These are phyloP conservation scores for Mus spretus DNA, from an alignment of 2,797 vertebrate genomes.

Conservation along the genomic window DNA sequence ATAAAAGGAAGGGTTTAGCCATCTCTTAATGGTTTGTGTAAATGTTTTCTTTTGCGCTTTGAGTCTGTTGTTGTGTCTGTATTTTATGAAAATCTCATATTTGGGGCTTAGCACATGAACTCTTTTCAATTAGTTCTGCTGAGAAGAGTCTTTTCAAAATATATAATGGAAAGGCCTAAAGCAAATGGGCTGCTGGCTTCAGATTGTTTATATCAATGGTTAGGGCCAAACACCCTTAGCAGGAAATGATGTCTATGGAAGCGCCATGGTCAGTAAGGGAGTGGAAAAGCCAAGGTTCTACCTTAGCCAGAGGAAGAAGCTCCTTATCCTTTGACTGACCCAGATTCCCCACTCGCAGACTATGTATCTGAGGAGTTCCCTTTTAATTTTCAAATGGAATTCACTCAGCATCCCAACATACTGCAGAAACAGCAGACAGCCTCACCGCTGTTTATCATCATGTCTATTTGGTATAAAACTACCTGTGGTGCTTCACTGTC, in stretches of 20 bases:
- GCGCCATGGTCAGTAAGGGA: not conserved
- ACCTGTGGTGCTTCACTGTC: not conserved
- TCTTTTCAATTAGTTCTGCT: constrained; percentile 79
- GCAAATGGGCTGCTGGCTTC: not conserved
- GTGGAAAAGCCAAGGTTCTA: not conserved
- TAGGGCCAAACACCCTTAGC: not conserved
- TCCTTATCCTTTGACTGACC: constrained; percentile 18
- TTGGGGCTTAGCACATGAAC: constrained; percentile 83
- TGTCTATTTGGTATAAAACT: not conserved
- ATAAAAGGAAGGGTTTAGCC: constrained; percentile 84
- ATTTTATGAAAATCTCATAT: constrained; percentile 87
- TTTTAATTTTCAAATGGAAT: constrained; percentile 71
- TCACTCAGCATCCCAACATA: not conserved
- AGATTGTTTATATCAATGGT: constrained; percentile 48
- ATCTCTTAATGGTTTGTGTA: constrained; percentile 79
- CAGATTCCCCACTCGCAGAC: constrained; percentile 55
- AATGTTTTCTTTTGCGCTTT: constrained; percentile 80
- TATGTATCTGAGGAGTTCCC: constrained; percentile 44
- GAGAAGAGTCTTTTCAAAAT: constrained; percentile 64
- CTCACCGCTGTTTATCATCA: not conserved
- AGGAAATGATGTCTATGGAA: not conserved
- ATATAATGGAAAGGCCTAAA: constrained; percentile 46
- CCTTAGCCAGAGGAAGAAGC: not conserved
- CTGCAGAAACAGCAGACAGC: not conserved
- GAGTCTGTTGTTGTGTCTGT: constrained; percentile 85